A percentile compares a stretch with the other conserved stretches of the same genome.
Conservation (phyloP, 2,888 invertebrate species). For the Netelia fuscicornis region DNA sequence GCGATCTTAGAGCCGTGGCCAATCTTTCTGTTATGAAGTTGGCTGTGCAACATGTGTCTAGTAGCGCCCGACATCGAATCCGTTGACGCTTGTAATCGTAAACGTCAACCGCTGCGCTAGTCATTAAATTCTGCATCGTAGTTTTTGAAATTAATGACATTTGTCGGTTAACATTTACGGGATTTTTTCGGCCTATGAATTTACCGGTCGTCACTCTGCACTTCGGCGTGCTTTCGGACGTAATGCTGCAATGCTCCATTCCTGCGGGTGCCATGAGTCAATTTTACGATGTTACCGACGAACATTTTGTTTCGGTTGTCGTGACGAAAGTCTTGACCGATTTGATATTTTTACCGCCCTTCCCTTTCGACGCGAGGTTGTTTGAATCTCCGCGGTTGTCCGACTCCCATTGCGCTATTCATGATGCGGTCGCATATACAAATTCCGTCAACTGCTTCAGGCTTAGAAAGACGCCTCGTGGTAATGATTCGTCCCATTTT, state of each 20-base stretch:
- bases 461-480: slow-evolving; percentile 20
- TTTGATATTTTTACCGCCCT: not conserved
- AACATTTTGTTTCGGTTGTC: slow-evolving; percentile 6
- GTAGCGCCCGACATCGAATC: too few relatives aligned
- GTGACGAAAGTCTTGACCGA: slow-evolving; percentile 27
- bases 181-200: not conserved
- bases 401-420: slow-evolving; percentile 27
- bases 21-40: slow-evolving; percentile 67
- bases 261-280: slow-evolving; percentile 8
- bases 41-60: slow-evolving; percentile 57
- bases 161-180: not conserved
- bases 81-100: not conserved
- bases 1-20: too few relatives aligned
- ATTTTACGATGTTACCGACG: not conserved
- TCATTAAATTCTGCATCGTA: slow-evolving; percentile 41
- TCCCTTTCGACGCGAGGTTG: not conserved
- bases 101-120: slow-evolving; percentile 55
- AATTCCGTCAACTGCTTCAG: slow-evolving; percentile 43
- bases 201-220: not conserved
- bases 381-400: not conserved
- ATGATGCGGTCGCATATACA: slow-evolving; percentile 21
- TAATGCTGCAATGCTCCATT: not conserved
- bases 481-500: slow-evolving; percentile 9
- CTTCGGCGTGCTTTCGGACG: not conserved
- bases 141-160: slow-evolving; percentile 7